phyloP scores from a whole-genome alignment of 2,888 invertebrate species.

The Geotrupes spiniger region DNA sequence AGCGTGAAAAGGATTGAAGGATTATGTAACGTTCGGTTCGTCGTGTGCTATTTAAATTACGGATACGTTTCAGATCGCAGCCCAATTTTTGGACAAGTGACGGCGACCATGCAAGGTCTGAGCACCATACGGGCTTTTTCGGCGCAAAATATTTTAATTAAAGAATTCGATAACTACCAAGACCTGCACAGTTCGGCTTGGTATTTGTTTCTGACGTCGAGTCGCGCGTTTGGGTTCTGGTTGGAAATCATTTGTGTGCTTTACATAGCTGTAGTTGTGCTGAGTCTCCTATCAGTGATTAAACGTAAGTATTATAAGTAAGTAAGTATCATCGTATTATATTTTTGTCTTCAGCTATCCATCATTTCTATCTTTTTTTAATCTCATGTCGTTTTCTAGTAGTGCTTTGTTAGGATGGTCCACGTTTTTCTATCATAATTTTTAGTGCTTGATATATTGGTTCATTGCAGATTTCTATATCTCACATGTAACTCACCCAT shows the following conservation, averaged over 20 bases:
- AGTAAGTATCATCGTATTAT: no score
- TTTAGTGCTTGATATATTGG: no score
- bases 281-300: slow-evolving; percentile 24
- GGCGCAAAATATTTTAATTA: slow-evolving; percentile 61
- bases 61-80: slow-evolving; percentile 63
- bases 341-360: no score
- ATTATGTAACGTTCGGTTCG: slow-evolving; percentile 54
- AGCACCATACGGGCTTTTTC: slow-evolving; percentile 72
- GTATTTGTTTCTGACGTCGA: slow-evolving; percentile 63
- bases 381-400: slow-evolving; percentile 43
- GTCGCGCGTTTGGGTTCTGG: slow-evolving; percentile 69
- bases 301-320: slow-evolving; percentile 23
- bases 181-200: slow-evolving; percentile 72
- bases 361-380: no score
- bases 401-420: no score
- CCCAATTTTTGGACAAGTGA: slow-evolving; percentile 74
- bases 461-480: no score
- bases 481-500: no score
- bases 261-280: slow-evolving; percentile 53
- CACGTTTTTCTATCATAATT: no score
- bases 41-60: no score
- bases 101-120: slow-evolving; percentile 72
- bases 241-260: slow-evolving; percentile 65
- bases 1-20: slow-evolving; percentile 69
- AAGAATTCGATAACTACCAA: slow-evolving; percentile 62